Base-by-base conservation (phyloP, 1,140 invertebrate genomes). In the Musca vetustissima region DNA sequence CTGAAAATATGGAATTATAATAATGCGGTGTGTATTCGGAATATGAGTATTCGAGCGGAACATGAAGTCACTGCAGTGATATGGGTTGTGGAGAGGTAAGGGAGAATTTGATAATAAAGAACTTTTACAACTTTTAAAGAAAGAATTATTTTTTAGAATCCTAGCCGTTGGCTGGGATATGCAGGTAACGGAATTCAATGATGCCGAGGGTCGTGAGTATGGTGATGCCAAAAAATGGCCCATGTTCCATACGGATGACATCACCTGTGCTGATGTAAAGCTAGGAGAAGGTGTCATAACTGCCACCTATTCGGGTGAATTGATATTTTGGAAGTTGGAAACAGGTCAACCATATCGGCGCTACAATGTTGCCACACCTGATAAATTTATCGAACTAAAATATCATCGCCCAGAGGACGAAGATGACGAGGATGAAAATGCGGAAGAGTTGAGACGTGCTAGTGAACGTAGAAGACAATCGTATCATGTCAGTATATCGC, bases 1-100 rank as follows among this genome's bases (percentile, higher is more conserved):
- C 77, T 91, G 1, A 89, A 89, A 78, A 87, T 92, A 8, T 94
- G 92, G 92, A 91, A 92, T 77, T 93, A 92, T 73, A 92, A 91
- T 75, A 89, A 89, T 24, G 90, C 90, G 0, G 84, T 85, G 0
- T 91, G 90, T 72, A 75, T 92, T 28, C 81, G 88, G 67, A 86
- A 85, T 28, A 87, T 91, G 88, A 77, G 79, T 25, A 87, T 89
- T 21, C 86, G 88, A 68, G 76, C 84, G 55, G 86, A 87, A 73
- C 86, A 85, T 69, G 87, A 88, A 75, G 85, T 89, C 0, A 88
- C 86, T 14, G 83, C 83, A 24, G 85, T 87, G 1, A 85, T 88
- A 66, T 89, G 88, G 87, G 84, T 87, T 0, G 84, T 85, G 48
- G 83, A 84, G 65, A 83, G 85, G 84, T 85, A 71, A 25, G 72